Base-by-base conservation (phyloP, 92 coral and sea anemone species). In the Parazoanthus atlanticus region DNA sequence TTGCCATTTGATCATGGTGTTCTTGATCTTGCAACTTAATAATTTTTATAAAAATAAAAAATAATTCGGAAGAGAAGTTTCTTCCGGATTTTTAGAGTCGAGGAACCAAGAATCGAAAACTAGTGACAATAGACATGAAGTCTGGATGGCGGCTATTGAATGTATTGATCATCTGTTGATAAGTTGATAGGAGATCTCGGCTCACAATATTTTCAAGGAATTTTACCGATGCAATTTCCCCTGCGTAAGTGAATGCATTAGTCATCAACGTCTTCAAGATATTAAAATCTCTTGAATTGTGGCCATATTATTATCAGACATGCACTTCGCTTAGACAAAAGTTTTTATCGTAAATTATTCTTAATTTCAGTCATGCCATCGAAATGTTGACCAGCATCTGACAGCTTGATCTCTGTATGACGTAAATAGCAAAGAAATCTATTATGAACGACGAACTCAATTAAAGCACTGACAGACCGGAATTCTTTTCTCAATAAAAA, bases 401-500 rank as follows among this genome's bases (percentile, higher is more conserved):
- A 84, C 87, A 84, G 78, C 12, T 84, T 84, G 86, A 84, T 84
- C 78, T 84, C 43, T 33, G 34, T 19, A 67, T 84, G 87, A 84
- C 87, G 87, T 52, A 84, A 84, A 84, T 46, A 30, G 38, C 28
- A 84, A 31, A 70, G 56, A 84, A 84, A 70, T 69, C 64, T 84
- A 84, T 71, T 32, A 17, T 40, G 32, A 74, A 69, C 38, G 87
- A 46, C 87, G 79, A 84, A 84, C 64, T 52, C 64, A 84, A 84
- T 84, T 84, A 84, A 70, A 31, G 36, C 49, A 41, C 46, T 84
- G 64, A 84, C 87, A 69, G 79, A 70, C 64, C 46, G 87, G 78
- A 84, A 84, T 84, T 84, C 78, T 8, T 84, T 70, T 52, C 40
- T 70, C 78, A 67, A 28, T 40, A 80, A 33, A 84, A 84, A 40